Percentiles rank a stretch among this genome's conserved stretches.
Conservation (phyloP, 2,888 invertebrate species). For the Artemia sinica region DNA sequence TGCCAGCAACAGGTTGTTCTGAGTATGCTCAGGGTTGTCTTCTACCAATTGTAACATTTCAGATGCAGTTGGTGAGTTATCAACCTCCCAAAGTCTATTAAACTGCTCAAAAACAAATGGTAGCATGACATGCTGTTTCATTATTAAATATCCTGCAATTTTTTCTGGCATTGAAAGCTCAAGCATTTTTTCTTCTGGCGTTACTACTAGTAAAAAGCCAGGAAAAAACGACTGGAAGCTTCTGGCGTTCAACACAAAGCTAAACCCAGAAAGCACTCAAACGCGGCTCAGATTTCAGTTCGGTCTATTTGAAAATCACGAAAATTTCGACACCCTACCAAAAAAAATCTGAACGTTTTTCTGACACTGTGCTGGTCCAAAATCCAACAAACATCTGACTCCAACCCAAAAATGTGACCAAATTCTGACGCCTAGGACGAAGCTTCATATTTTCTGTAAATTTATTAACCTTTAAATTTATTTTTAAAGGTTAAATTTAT, state of each 20-base stretch:
- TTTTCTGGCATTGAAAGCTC: background rate
- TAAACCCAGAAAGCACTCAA: background rate
- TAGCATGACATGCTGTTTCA: conserved; percentile 10
- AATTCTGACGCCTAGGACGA: no score
- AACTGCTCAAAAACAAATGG: background rate
- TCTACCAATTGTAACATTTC: conserved; percentile 14
- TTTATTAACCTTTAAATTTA: no score
- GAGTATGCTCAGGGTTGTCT: background rate
- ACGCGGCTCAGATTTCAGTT: background rate
- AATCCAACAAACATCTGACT: no score
- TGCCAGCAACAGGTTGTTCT: background rate
- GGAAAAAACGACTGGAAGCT: background rate
- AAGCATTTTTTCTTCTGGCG: background rate
- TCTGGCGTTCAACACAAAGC: background rate
- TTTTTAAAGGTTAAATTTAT: no score
- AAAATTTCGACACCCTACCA: no score
- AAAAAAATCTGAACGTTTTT: no score
- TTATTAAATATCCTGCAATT: background rate
- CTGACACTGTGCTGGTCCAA: no score
- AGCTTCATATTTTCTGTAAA: no score
- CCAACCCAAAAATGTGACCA: no score
- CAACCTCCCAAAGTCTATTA: conserved; percentile 10
- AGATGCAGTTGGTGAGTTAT: background rate
- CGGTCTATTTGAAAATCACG: no score
- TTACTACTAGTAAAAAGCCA: background rate